Evolutionary conservation across 2,113 vertebrate species (phyloP).

Genomic region (Phodopus roborovskii): DNA sequence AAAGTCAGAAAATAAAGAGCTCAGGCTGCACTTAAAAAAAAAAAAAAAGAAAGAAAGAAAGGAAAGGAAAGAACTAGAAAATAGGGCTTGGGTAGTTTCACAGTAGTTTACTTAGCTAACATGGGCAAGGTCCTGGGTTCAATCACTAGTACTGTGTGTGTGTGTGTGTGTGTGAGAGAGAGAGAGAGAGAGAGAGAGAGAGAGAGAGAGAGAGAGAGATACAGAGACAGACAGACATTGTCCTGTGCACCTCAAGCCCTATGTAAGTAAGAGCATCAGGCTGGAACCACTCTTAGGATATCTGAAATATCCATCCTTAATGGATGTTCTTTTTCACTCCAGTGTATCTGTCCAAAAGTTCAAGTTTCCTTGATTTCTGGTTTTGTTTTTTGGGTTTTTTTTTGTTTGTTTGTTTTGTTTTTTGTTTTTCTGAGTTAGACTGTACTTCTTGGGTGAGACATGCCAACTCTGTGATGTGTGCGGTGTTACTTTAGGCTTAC

Average conservation of each 20-base stretch:
- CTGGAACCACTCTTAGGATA: rapidly evolving
- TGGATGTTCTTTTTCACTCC: rapidly evolving
- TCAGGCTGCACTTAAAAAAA: neutral
- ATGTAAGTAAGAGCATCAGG: neutral
- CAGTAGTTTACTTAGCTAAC: no score
- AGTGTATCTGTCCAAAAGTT: neutral
- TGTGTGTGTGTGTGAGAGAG: neutral
- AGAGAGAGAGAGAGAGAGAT: neutral
- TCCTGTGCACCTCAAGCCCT: neutral
- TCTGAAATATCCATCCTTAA: rapidly evolving
- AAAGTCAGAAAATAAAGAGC: neutral
- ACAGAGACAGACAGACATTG: neutral
- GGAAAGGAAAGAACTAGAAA: neutral
- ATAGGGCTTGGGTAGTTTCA: neutral
- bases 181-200: no score
- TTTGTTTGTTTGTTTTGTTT: no score
- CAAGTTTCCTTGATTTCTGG: neutral
- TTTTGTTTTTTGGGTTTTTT: no score
- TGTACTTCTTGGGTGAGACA: neutral
- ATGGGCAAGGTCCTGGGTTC: neutral
- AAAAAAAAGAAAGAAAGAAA: neutral
- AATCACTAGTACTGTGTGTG: neutral
- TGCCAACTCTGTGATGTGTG: neutral
- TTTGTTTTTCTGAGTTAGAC: neutral
- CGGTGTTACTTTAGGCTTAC: neutral